Evolutionary conservation across 1,140 invertebrate genomes (phyloP), one percentile per base, ranked within the genome.

Genomic region (Copidosoma floridanum): DNA sequence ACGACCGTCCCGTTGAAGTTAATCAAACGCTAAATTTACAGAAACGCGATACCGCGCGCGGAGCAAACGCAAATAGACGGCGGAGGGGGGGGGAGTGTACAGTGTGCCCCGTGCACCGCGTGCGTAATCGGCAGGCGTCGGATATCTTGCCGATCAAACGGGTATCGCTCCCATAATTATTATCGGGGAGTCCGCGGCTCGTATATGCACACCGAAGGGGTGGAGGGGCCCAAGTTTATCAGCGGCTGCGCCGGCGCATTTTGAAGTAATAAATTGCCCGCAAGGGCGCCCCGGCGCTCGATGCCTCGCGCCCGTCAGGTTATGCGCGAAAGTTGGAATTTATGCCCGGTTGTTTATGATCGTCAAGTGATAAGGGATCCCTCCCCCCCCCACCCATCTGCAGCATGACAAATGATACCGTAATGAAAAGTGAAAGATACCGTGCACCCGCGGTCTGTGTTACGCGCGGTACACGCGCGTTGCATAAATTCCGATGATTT

Each of bases 341-440:
- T 80, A 80, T 81, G 77, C 73, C 67, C 70, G 74, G 79, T 81
- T 81, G 79, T 81, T 81, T 81, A 79, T 80, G 78, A 80, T 80
- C 73, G 75, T 65, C 71, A 67, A 79, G 74, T 79, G 79, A 81
- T 80, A 81, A 81, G 78, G 76, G 78, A 80, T 80, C 77, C 75
- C 70, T 72, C 72, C 56, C 10, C 40, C 5, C 6, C 10, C 40
- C 10, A 41, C 7, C 14, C 6, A 41, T 0, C 24, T 21, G 27
- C 71, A 70, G 70, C 72, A 78, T 81, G 79, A 81, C 79, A 79
- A 80, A 81, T 80, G 78, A 81, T 80, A 73, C 73, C 72, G 72
- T 81, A 81, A 81, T 81, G 79, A 81, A 81, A 81, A 81, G 78
- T 80, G 78, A 81, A 80, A 81, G 79, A 81, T 80, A 81, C 79